phyloP scores from a whole-genome alignment of 2,888 invertebrate species.

The Teleiodes luculella region DNA sequence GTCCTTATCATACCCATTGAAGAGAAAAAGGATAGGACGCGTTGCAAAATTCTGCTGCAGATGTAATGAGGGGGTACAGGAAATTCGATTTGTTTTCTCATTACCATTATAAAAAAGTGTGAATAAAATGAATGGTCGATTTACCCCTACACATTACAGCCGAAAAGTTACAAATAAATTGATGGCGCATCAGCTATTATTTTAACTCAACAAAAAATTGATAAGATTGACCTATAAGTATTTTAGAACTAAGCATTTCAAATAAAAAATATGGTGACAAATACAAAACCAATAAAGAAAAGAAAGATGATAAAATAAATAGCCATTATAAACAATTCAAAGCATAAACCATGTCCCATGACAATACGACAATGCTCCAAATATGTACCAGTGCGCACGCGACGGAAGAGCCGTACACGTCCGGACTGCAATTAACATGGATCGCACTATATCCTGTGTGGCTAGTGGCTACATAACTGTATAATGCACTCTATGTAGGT shows the following conservation, averaged over 20 bases:
- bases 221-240: too few species aligned
- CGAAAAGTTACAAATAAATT: background rate
- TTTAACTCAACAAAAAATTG: too few species aligned
- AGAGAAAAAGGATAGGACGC: background rate
- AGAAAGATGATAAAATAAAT: background rate
- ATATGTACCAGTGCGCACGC: conserved; percentile 11
- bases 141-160: background rate
- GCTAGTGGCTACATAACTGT: background rate
- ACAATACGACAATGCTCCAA: conserved; percentile 10
- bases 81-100: conserved; percentile 20
- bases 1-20: background rate
- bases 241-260: background rate
- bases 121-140: conserved; percentile 9
- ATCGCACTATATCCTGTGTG: conserved; percentile 51
- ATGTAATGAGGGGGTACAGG: conserved; percentile 9
- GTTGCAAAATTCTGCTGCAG: conserved; percentile 3
- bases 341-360: background rate
- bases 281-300: background rate
- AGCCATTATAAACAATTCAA: background rate
- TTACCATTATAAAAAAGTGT: conserved; percentile 19
- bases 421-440: conserved; percentile 46
- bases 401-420: conserved; percentile 46
- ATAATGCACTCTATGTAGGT: background rate
- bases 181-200: background rate
- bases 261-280: background rate